Conservation (phyloP, 2,888 invertebrate species). For the Myopa tessellatipennis region DNA sequence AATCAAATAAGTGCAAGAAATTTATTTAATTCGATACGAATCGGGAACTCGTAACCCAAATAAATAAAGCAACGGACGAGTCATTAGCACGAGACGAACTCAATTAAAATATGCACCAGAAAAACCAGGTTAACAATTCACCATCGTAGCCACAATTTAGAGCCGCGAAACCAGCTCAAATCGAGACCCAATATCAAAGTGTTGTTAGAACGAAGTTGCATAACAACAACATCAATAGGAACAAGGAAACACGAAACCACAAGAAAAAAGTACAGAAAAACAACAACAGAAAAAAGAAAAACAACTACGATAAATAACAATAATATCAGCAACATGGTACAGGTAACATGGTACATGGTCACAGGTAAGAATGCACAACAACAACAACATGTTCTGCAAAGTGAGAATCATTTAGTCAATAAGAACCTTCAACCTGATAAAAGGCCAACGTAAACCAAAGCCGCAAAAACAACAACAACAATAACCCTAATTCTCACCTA, state of each 20-base stretch:
- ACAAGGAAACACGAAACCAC: neutral
- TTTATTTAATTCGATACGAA: too few species aligned
- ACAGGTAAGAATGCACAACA: neutral
- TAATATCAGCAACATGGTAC: neutral
- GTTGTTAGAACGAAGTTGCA: neutral
- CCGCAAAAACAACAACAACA: neutral
- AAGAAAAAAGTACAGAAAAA: neutral
- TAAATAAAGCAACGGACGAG: too few species aligned
- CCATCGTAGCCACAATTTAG: too few species aligned
- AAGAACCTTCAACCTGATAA: slow-evolving; percentile 33
- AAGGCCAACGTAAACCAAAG: slow-evolving; percentile 38
- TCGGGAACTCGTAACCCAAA: too few species aligned
- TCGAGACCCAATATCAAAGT: too few species aligned
- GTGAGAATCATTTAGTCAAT: slow-evolving; percentile 38
- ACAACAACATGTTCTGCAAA: slow-evolving; percentile 1
- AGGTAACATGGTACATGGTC: too few species aligned
- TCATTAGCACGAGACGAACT: too few species aligned
- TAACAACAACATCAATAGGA: neutral
- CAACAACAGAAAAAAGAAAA: slow-evolving; percentile 1
- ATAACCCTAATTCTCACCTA: slow-evolving; percentile 21
- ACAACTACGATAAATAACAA: neutral
- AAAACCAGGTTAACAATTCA: too few species aligned
- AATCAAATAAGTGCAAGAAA: too few species aligned
- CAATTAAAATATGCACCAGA: too few species aligned
- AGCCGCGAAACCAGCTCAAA: too few species aligned